Evolutionary conservation across 1,140 invertebrate species (phyloP).

Genomic region (Macrobrachium nipponense): DNA sequence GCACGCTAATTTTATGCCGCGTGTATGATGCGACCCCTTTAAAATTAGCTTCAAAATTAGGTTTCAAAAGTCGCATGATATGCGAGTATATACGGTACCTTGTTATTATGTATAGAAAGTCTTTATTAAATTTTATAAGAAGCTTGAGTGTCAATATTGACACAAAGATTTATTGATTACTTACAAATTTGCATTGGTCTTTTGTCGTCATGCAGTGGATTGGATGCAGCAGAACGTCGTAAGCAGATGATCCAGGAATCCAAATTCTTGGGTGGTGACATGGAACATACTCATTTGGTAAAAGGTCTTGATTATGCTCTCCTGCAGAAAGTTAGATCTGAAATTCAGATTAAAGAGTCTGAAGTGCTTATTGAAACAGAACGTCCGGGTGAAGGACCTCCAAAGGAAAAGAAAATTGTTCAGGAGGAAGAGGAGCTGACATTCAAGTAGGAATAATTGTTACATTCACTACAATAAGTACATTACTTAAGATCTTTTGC

Average conservation of each 20-base stretch:
- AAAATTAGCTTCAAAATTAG: too few species aligned
- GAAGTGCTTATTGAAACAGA: constrained; percentile 90
- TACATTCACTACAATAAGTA: constrained; percentile 17
- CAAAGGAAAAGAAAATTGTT: constrained; percentile 76
- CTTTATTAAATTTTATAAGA: too few species aligned
- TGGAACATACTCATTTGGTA: constrained; percentile 99
- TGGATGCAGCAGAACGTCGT: constrained; percentile 93
- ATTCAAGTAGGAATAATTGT: constrained; percentile 55
- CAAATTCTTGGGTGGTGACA: constrained; percentile 99
- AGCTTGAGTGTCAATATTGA: too few species aligned
- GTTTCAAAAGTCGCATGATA: too few species aligned
- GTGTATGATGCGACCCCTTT: too few species aligned
- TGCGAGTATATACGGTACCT: too few species aligned
- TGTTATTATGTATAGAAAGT: too few species aligned
- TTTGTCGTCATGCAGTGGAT: constrained; percentile 44
- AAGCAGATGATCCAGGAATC: constrained; percentile 98
- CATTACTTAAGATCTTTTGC: too few species aligned
- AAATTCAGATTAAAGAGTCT: constrained; percentile 82
- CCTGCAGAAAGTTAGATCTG: constrained; percentile 89
- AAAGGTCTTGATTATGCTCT: constrained; percentile 99
- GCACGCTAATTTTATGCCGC: too few species aligned
- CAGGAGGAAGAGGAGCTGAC: constrained; percentile 79
- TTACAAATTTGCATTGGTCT: not conserved
- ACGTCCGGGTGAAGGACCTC: constrained; percentile 69
- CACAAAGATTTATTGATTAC: too few species aligned